Conservation (phyloP, 1,140 invertebrate species). For the Caenorhabditis remanei region DNA sequence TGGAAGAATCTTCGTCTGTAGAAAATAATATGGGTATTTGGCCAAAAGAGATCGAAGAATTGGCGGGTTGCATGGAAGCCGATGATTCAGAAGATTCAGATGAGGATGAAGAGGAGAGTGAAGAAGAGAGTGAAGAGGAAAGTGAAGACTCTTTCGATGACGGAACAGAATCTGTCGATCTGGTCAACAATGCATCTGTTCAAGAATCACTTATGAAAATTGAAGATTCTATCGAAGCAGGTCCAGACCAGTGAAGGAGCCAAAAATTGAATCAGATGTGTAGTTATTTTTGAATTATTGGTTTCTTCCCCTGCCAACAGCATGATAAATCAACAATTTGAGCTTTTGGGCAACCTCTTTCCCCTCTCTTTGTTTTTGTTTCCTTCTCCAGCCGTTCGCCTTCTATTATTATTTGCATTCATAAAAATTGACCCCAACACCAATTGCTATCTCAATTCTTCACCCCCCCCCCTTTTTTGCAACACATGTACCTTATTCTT, state of each 20-base stretch:
- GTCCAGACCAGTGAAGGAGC: background rate
- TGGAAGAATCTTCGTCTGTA: background rate
- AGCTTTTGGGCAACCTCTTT: too few species aligned
- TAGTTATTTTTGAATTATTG: too few species aligned
- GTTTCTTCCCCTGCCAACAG: too few species aligned
- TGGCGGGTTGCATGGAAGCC: background rate
- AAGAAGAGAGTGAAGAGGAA: background rate
- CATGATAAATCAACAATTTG: too few species aligned
- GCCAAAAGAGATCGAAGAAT: constrained; percentile 5
- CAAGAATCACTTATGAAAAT: background rate
- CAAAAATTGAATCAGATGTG: background rate
- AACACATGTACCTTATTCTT: too few species aligned
- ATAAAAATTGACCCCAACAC: too few species aligned
- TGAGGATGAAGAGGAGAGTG: background rate
- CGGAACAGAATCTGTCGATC: background rate
- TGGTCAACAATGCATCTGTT: too few species aligned
- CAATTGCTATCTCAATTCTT: too few species aligned
- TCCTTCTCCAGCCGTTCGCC: too few species aligned
- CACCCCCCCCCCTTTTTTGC: too few species aligned
- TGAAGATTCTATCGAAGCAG: background rate
- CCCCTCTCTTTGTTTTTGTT: too few species aligned
- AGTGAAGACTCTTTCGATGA: constrained; percentile 30
- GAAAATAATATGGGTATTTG: constrained; percentile 14
- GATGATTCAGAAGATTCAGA: background rate
- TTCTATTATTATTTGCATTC: too few species aligned